Evolutionary conservation across 2,888 invertebrate genomes (phyloP).

Genomic region (Corbicula japonica): DNA sequence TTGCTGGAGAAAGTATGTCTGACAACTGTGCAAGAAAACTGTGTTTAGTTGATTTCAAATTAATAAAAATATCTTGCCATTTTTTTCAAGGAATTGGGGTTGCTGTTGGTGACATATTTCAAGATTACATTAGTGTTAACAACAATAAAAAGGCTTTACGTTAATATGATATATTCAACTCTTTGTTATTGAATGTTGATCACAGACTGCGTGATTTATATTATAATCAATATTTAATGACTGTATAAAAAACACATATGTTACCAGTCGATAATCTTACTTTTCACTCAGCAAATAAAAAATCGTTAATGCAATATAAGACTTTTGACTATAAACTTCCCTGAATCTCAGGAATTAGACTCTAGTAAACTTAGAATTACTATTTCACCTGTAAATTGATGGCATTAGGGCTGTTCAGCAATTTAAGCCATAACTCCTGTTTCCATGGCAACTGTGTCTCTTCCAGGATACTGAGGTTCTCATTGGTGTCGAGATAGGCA

Average conservation of each 20-base stretch:
- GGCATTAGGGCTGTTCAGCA: slow-evolving; percentile 67
- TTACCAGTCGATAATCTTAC: not conserved
- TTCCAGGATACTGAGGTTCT: slow-evolving; percentile 69
- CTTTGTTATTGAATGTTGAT: not conserved
- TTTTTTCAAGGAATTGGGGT: not conserved
- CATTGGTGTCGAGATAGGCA: slow-evolving; percentile 78
- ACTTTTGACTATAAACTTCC: too few relatives aligned
- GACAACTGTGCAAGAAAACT: slow-evolving; percentile 44
- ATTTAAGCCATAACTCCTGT: slow-evolving; percentile 72
- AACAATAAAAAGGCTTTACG: not conserved
- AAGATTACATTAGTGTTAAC: not conserved
- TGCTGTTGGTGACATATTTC: not conserved
- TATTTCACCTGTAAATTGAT: slow-evolving; percentile 53
- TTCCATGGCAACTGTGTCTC: slow-evolving; percentile 65
- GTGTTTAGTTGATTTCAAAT: not conserved
- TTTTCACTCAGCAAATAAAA: not conserved
- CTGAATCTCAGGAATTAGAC: too few relatives aligned
- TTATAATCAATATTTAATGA: not conserved
- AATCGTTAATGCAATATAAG: not conserved
- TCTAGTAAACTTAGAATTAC: too few relatives aligned
- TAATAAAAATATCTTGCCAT: not conserved
- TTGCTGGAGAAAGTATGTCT: slow-evolving; percentile 63
- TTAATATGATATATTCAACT: not conserved
- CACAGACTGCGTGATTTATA: not conserved
- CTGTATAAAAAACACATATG: not conserved